These are phyloP conservation scores for Mycalesis mineus DNA, from an alignment of 2,888 invertebrate species.

Conservation along the genomic window DNA sequence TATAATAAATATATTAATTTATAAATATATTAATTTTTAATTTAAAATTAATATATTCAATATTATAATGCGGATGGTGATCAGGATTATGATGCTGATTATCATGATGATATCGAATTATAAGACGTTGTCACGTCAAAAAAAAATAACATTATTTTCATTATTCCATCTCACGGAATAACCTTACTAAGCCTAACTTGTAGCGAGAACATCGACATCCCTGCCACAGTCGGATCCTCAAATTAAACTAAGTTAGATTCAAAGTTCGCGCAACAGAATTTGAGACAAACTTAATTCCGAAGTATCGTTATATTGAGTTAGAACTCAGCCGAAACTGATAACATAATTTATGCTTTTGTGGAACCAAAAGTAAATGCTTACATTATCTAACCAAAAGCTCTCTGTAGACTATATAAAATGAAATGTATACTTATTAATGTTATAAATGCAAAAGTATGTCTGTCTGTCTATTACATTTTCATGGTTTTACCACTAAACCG, in stretches of 20 bases:
- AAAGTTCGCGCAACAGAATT: slow-evolving; percentile 22
- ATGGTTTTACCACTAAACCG: too few species aligned
- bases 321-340: slow-evolving; percentile 18
- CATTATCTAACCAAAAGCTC: neutral
- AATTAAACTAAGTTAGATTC: slow-evolving; percentile 9
- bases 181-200: neutral
- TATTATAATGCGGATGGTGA: too few species aligned
- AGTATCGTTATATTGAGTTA: slow-evolving; percentile 22
- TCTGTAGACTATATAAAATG: neutral
- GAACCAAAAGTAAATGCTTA: slow-evolving; percentile 8
- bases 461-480: too few species aligned
- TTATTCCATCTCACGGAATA: neutral
- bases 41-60: too few species aligned
- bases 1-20: too few species aligned
- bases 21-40: too few species aligned
- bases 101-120: too few species aligned
- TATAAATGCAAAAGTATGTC: too few species aligned
- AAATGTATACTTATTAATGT: too few species aligned
- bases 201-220: neutral
- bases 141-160: too few species aligned
- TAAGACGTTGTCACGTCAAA: too few species aligned
- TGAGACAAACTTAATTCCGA: slow-evolving; percentile 22
- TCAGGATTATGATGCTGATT: too few species aligned
- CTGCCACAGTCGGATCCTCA: neutral
- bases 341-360: slow-evolving; percentile 18